Conservation (phyloP, 2,113 vertebrate genomes). For the Turdus rufiventris region DNA sequence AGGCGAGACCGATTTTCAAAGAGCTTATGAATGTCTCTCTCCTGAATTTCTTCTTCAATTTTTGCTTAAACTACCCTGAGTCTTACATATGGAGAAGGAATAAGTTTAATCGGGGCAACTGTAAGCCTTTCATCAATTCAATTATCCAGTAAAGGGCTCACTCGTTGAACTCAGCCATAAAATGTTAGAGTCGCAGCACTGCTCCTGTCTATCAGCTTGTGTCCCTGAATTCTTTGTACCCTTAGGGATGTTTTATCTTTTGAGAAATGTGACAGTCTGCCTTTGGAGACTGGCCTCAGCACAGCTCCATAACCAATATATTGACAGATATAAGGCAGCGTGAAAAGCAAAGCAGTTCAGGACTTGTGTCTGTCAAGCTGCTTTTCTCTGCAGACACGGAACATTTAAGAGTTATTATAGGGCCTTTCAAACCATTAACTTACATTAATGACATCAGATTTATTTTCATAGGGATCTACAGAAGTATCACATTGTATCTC, state of each 20-base stretch:
- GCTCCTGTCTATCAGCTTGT: constrained; percentile 27
- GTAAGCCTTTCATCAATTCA: constrained; percentile 39
- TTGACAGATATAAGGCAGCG: background rate
- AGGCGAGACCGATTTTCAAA: background rate
- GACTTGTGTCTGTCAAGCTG: background rate
- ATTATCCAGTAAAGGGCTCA: constrained; percentile 14
- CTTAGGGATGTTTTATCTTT: constrained; percentile 32
- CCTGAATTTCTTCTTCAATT: background rate
- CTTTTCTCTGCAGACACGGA: background rate
- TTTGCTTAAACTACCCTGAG: background rate
- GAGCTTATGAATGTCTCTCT: background rate
- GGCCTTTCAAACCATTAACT: background rate
- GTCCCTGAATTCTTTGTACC: constrained; percentile 32
- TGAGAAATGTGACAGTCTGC: constrained; percentile 25
- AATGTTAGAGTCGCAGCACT: background rate
- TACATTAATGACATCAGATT: background rate
- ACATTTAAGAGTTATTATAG: background rate
- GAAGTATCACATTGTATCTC: background rate
- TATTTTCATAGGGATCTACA: background rate
- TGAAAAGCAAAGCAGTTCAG: background rate
- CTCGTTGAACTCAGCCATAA: constrained; percentile 38
- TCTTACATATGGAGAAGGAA: constrained; percentile 5
- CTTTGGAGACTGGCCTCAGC: constrained; percentile 11
- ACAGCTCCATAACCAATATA: constrained; percentile 21
- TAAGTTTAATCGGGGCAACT: background rate